phyloP scores from a whole-genome alignment of 2,113 vertebrate genomes.

The Rhodinocichla rosea region DNA sequence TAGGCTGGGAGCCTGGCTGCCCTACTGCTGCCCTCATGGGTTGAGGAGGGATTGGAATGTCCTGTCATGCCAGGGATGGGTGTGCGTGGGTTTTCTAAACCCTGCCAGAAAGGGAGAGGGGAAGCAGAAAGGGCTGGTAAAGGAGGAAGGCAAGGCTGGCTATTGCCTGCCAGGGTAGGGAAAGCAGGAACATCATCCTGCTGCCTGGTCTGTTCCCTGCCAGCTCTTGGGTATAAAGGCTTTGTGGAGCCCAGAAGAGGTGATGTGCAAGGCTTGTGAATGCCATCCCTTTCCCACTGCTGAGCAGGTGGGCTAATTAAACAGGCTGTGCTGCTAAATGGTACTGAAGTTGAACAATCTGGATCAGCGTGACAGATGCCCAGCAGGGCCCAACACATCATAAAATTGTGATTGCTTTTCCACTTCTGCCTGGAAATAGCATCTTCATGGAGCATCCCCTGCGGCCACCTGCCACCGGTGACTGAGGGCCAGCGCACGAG shows the following conservation, averaged over 20 bases:
- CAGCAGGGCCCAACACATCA: background rate
- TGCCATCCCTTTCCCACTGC: background rate
- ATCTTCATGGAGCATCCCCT: background rate
- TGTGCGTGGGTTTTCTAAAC: background rate
- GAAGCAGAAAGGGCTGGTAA: background rate
- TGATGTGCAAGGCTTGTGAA: background rate
- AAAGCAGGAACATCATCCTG: background rate
- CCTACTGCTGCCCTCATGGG: background rate
- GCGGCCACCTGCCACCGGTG: background rate
- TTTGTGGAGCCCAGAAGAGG: background rate
- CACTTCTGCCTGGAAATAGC: background rate
- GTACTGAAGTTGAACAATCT: background rate
- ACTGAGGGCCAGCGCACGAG: accelerated
- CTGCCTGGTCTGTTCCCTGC: background rate
- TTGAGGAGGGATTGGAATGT: background rate
- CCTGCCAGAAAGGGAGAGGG: background rate
- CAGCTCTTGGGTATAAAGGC: background rate
- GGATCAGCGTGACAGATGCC: accelerated
- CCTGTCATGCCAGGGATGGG: background rate
- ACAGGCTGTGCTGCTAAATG: background rate
- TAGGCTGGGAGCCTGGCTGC: background rate
- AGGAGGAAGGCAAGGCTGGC: background rate
- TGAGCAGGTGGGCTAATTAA: background rate
- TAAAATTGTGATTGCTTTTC: background rate
- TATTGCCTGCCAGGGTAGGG: background rate